phyloP scores from a whole-genome alignment of 2,113 vertebrate species.

The Alethe diademata region DNA sequence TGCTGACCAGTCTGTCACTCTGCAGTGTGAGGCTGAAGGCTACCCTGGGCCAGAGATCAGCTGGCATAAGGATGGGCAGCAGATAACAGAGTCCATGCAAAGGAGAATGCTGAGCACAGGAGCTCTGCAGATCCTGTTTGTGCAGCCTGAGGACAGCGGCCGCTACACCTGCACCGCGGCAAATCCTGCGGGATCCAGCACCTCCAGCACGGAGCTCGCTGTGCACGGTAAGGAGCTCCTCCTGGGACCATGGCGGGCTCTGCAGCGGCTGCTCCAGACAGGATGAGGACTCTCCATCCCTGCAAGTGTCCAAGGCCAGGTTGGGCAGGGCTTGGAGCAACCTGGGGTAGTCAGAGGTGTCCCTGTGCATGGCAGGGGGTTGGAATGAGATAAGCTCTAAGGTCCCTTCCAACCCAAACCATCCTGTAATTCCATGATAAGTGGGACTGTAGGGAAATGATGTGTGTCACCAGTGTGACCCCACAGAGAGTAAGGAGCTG shows the following conservation, averaged over 20 bases:
- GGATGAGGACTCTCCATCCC: not conserved
- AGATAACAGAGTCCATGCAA: conserved; percentile 76
- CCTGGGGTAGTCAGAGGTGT: not conserved
- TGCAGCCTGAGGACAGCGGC: conserved; percentile 80
- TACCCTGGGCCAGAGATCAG: conserved; percentile 81
- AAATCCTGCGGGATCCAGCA: conserved; percentile 84
- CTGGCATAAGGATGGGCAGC: conserved; percentile 87
- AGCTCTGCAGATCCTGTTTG: conserved; percentile 86
- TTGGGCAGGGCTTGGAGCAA: rapidly evolving
- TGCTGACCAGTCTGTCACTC: conserved; percentile 84
- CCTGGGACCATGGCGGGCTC: no score
- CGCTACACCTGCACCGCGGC: conserved; percentile 86
- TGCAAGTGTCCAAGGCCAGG: not conserved
- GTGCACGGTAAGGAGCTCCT: conserved; percentile 79
- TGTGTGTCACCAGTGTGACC: not conserved
- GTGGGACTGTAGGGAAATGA: not conserved
- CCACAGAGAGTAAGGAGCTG: not conserved
- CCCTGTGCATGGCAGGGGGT: rapidly evolving
- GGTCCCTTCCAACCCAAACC: not conserved
- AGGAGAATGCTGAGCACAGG: conserved; percentile 83
- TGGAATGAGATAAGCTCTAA: not conserved
- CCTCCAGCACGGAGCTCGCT: conserved; percentile 72
- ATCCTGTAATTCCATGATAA: not conserved
- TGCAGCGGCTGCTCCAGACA: rapidly evolving
- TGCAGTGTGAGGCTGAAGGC: conserved; percentile 84